phyloP scores from a whole-genome alignment of 2,797 vertebrate species.

The Vultur gryphus region DNA sequence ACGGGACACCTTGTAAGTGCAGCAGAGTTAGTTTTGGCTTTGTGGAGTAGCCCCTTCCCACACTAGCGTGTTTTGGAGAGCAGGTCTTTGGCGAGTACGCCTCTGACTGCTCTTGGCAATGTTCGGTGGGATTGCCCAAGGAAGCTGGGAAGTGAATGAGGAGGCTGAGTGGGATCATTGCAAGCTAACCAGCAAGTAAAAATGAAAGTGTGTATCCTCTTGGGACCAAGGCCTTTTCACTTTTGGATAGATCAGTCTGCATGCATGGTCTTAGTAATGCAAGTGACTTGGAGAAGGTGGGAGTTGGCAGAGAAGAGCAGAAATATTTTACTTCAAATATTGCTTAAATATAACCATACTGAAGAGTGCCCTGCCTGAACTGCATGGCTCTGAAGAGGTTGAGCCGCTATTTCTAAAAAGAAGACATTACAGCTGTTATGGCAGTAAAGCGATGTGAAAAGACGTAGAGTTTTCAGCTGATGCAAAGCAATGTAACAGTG shows the following conservation, averaged over 20 bases:
- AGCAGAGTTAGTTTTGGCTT: neutral
- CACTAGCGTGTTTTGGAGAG: neutral
- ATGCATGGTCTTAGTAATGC: rapidly evolving
- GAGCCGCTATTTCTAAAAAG: neutral
- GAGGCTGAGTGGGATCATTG: neutral
- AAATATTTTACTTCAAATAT: neutral
- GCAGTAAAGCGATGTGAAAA: no score
- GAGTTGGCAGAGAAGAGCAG: neutral
- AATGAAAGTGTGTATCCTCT: neutral
- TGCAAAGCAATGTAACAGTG: rapidly evolving
- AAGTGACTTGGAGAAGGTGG: neutral
- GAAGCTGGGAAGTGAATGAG: neutral
- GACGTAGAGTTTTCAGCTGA: neutral
- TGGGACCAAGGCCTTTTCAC: neutral
- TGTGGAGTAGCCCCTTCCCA: neutral
- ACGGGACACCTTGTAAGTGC: neutral
- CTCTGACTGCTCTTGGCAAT: neutral
- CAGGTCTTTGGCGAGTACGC: neutral
- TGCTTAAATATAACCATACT: neutral
- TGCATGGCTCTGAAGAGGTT: neutral
- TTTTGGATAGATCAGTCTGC: neutral
- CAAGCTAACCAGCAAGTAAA: neutral
- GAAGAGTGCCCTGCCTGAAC: neutral
- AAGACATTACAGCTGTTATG: neutral
- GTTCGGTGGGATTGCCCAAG: neutral